phyloP scores from a whole-genome alignment of 2,113 vertebrate genomes.

The Eptesicus fuscus region DNA sequence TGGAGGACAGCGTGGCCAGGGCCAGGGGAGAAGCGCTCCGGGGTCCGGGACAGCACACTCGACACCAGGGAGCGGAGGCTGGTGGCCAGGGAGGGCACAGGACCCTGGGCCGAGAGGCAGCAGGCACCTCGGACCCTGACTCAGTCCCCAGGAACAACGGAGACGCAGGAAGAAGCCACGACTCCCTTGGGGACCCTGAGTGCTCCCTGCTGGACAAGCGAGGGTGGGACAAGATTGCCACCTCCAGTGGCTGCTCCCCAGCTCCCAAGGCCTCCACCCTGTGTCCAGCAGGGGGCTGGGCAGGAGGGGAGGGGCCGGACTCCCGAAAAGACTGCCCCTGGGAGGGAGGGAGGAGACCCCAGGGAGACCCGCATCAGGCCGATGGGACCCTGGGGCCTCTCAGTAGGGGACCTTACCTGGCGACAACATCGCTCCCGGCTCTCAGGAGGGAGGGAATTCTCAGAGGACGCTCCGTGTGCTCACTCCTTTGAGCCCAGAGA shows the following conservation, averaged over 20 bases:
- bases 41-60: background rate
- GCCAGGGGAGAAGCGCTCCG: background rate
- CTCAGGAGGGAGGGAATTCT: background rate
- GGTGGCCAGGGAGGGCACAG: background rate
- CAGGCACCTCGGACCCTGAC: background rate
- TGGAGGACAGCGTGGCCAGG: background rate
- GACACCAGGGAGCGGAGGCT: fast-evolving
- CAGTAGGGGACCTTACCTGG: background rate
- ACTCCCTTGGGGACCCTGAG: background rate
- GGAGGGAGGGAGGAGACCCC: fast-evolving
- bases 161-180: background rate
- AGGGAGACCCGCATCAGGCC: background rate
- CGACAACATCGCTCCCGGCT: background rate
- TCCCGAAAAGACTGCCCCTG: background rate
- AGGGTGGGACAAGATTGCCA: fast-evolving
- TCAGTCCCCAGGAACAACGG: background rate
- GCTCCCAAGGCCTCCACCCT: background rate
- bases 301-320: background rate
- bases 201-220: background rate
- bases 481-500: background rate
- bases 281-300: background rate
- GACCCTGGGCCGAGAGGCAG: background rate
- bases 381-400: background rate
- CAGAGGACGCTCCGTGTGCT: background rate
- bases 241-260: background rate